These are phyloP conservation scores for Rhinogobio ventralis DNA, from an alignment of 2,797 vertebrate genomes.

Conservation along the genomic window DNA sequence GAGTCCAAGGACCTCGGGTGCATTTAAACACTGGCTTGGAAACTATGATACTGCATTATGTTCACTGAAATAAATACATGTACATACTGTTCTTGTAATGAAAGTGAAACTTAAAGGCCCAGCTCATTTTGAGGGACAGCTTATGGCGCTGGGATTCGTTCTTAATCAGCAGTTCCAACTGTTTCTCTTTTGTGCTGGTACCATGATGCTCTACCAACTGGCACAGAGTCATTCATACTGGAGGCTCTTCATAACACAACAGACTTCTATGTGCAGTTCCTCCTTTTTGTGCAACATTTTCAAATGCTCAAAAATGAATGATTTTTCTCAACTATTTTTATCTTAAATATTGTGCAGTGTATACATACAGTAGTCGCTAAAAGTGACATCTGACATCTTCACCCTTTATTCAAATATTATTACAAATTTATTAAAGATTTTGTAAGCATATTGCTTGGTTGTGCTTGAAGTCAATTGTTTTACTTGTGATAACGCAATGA, in stretches of 20 bases:
- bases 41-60: background rate
- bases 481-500: too few species aligned
- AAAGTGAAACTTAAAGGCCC: conserved; percentile 5
- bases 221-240: conserved; percentile 3
- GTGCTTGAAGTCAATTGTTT: too few species aligned
- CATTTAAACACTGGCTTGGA: background rate
- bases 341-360: background rate
- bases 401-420: too few species aligned
- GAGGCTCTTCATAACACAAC: background rate
- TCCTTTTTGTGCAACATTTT: background rate
- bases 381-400: background rate
- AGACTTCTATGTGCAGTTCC: background rate
- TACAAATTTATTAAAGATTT: too few species aligned
- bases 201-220: conserved; percentile 3
- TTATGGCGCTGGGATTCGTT: background rate
- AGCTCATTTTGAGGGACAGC: background rate
- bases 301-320: background rate
- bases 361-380: background rate
- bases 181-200: conserved; percentile 5
- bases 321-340: background rate
- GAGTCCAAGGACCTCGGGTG: background rate
- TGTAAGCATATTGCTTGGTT: too few species aligned
- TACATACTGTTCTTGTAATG: background rate
- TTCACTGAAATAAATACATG: background rate
- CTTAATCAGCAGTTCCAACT: background rate